Evolutionary conservation across 2,113 vertebrate genomes (phyloP).

Genomic region (Chiloscyllium plagiosum): DNA sequence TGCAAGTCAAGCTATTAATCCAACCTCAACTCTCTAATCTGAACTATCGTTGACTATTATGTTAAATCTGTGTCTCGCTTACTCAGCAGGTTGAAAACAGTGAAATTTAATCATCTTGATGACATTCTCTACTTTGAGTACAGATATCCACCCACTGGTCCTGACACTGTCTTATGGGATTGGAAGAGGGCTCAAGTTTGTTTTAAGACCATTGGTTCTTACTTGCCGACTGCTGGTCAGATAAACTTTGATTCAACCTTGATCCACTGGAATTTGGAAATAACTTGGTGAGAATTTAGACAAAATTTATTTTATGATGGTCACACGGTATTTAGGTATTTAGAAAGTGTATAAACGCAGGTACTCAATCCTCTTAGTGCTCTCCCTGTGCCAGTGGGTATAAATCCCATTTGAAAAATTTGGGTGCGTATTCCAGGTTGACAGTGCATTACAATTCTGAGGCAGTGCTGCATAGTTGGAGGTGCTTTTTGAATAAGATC

Average conservation of each 20-base stretch:
- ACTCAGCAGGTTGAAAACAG: slow-evolving; percentile 53
- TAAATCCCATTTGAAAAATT: neutral
- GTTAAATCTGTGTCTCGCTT: slow-evolving; percentile 47
- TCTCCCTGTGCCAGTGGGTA: neutral
- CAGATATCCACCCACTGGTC: slow-evolving; percentile 55
- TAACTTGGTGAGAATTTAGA: slow-evolving; percentile 45
- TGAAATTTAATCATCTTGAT: slow-evolving; percentile 64
- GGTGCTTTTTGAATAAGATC: neutral
- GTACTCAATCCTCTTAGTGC: too few species aligned
- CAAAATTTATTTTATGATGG: neutral
- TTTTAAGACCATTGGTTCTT: slow-evolving; percentile 56
- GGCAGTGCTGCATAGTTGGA: neutral
- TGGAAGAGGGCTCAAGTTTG: slow-evolving; percentile 43
- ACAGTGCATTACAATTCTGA: neutral
- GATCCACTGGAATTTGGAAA: slow-evolving; percentile 58
- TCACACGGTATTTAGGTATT: neutral
- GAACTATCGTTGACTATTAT: neutral
- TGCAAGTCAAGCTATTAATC: neutral
- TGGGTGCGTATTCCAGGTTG: neutral
- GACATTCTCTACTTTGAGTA: slow-evolving; percentile 57
- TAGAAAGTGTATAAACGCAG: too few species aligned
- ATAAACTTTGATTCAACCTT: slow-evolving; percentile 53
- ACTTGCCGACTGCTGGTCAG: slow-evolving; percentile 43
- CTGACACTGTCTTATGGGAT: slow-evolving; percentile 64
- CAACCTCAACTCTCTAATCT: neutral